Percentiles rank a stretch among this genome's conserved stretches.
phyloP scores from a whole-genome alignment of 2,888 invertebrate species.

The Crepidodera aurea region DNA sequence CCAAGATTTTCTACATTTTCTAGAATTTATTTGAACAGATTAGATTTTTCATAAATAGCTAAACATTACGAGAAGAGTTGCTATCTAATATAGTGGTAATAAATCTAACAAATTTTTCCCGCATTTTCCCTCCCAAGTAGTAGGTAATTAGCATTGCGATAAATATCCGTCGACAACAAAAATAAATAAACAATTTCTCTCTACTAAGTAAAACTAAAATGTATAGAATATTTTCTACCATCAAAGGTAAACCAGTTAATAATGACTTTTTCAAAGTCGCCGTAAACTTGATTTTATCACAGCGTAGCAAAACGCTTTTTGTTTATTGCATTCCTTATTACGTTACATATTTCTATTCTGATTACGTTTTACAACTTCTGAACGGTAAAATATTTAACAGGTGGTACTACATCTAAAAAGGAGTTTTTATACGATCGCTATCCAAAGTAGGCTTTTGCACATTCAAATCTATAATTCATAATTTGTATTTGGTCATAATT shows the following conservation, averaged over 20 bases:
- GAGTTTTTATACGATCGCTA: too few species aligned
- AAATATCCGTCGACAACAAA: conserved; percentile 10
- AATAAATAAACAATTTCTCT: conserved; percentile 3
- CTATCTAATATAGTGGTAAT: conserved; percentile 11
- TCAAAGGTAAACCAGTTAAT: conserved; percentile 36
- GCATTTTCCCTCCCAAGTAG: conserved; percentile 19
- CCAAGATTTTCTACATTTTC: too few species aligned
- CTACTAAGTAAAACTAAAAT: conserved; percentile 9
- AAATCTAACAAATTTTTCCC: conserved; percentile 13
- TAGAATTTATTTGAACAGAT: too few species aligned
- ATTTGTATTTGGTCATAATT: too few species aligned
- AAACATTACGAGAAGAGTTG: conserved; percentile 2
- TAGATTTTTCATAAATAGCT: too few species aligned
- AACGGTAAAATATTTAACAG: too few species aligned
- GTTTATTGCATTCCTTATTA: conserved; percentile 10
- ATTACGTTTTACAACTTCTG: too few species aligned
- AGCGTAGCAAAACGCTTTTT: conserved; percentile 6
- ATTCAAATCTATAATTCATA: too few species aligned
- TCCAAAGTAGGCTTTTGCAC: too few species aligned
- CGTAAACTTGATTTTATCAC: conserved; percentile 32
- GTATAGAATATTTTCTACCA: conserved; percentile 30
- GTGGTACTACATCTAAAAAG: too few species aligned
- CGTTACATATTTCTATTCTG: neutral
- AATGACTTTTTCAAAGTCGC: conserved; percentile 29
- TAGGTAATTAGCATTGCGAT: conserved; percentile 15